phyloP scores from a whole-genome alignment of 2,113 vertebrate genomes.

The Thymallus thymallus region DNA sequence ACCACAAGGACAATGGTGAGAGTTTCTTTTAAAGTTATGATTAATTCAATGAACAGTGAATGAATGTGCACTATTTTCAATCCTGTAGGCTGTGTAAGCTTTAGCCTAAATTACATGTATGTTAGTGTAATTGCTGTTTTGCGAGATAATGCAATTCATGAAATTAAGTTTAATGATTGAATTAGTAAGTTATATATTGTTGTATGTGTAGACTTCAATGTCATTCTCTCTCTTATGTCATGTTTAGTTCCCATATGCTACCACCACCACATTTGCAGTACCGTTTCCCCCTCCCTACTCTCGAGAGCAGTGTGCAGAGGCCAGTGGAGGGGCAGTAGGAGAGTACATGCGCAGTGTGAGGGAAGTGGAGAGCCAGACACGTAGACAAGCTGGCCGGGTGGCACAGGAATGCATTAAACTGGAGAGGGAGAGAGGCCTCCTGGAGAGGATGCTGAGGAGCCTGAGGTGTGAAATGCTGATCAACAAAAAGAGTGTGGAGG shows the following conservation, averaged over 20 bases:
- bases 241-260: constrained; percentile 31
- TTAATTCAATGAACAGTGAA: not conserved
- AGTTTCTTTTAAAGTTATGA: not conserved
- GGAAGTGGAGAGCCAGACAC: constrained; percentile 70
- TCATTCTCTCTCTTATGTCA: not conserved
- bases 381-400: constrained; percentile 65
- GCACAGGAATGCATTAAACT: constrained; percentile 61
- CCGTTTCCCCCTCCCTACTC: constrained; percentile 61
- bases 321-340: constrained; percentile 52
- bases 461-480: constrained; percentile 68
- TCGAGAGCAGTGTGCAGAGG: constrained; percentile 68
- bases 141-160: not conserved
- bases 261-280: too few species aligned
- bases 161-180: too few species aligned
- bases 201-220: not conserved
- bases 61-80: not conserved
- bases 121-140: not conserved
- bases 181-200: not conserved
- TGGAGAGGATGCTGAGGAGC: constrained; percentile 65
- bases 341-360: constrained; percentile 73
- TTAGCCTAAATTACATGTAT: not conserved
- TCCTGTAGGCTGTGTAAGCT: not conserved
- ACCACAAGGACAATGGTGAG: constrained; percentile 55
- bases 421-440: constrained; percentile 59
- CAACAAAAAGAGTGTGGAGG: too few species aligned